Evolutionary conservation across 2,888 invertebrate species (phyloP), one percentile per base, ranked within the genome.

Genomic region (Gnatocerus cornutus): DNA sequence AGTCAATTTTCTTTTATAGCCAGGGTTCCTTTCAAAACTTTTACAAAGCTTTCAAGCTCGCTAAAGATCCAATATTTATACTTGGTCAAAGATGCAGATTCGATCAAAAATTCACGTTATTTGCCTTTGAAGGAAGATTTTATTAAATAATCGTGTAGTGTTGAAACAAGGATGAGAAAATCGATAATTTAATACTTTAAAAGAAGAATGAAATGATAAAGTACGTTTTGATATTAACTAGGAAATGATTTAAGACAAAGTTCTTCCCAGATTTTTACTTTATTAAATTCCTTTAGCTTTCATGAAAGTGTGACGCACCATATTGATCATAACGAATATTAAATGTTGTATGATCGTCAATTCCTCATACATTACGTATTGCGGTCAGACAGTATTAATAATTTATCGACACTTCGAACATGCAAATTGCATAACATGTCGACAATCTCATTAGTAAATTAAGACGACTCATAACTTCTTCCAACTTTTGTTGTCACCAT

Each of bases 101-200:
- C 56, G 67, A 69, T 73, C 70, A 73, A 73, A 73, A 68, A 71
- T 72, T 71, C 59, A 56, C 61, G 68, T 64, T 67, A 65, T 63
- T 53, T 71, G 62, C 50, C 59, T 62, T 10, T 21, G 39, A 45
- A 45, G 30, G 21, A 43, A 64, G 39, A 53, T 64, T 64, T 64
- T 64, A 64, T 64, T 64, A 64, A 64, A 63, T 63, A 62, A 64
- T 30, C 33, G 50, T 45, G 43, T 27, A 46, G 45, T 45, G 45
- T 52, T 39, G 10, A 3, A 62, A 14, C 53, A 30, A 43, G 39
- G 14, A 45, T 8, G 12, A 8, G 39, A 27, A 62, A 39, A 48
- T 62, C 50, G 14, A 64, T 64, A 58, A 27, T 58, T 58, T 37
- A 50, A 52, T 55, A 9, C n/a, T 50, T 4, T 13, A 52, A 29